Conservation (phyloP, 2,113 vertebrate species). For the Chamaea fasciata region DNA sequence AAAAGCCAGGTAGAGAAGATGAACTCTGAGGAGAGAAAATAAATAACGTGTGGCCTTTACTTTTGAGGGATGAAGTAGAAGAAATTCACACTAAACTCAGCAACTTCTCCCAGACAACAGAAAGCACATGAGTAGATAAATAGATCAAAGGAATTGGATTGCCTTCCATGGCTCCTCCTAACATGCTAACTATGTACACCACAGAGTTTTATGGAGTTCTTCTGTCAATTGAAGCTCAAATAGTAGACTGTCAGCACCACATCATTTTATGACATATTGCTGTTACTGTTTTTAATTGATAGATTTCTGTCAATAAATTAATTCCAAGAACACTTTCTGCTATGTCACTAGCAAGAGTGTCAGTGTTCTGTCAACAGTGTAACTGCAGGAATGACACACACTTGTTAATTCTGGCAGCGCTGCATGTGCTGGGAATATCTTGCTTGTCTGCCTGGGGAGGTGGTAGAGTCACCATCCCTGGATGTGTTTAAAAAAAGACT, state of each 20-base stretch:
- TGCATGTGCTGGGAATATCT: background rate
- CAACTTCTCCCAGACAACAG: background rate
- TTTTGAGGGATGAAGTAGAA: background rate
- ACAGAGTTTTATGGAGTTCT: background rate
- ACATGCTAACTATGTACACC: background rate
- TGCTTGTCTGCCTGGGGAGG: background rate
- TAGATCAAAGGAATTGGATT: background rate
- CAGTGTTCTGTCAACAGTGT: conserved; percentile 11
- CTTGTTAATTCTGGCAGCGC: background rate
- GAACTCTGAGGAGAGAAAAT: background rate
- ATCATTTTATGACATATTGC: background rate
- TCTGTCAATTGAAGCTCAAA: background rate
- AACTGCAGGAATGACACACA: background rate
- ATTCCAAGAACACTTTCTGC: background rate
- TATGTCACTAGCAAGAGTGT: background rate
- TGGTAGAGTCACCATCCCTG: background rate
- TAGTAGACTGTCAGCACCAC: background rate
- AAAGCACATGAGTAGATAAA: background rate
- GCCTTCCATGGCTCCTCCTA: background rate
- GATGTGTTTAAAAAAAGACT: background rate
- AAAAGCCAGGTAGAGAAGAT: background rate
- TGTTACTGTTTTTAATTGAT: background rate
- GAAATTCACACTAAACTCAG: background rate
- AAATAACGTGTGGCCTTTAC: background rate
- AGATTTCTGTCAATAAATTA: background rate